A percentile compares a stretch with the other conserved stretches of the same genome.
Evolutionary conservation across 2,113 vertebrate genomes (phyloP).

Genomic region (Cervus canadensis): DNA sequence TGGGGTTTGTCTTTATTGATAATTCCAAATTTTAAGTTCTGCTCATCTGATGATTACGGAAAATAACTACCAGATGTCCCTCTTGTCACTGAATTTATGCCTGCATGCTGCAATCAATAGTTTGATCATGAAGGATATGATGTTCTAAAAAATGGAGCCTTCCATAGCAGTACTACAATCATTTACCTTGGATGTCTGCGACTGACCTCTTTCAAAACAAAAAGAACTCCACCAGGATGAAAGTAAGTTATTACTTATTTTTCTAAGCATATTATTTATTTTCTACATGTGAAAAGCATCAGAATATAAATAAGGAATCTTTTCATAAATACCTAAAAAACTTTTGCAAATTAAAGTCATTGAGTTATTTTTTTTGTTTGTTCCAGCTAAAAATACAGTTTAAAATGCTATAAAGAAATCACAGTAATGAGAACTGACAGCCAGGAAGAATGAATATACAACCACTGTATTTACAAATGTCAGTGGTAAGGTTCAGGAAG

Average conservation of each 20-base stretch:
- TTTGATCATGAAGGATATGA: background rate
- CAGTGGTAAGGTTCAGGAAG: background rate
- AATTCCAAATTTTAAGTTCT: background rate
- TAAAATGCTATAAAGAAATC: background rate
- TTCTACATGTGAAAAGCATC: background rate
- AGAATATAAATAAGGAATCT: background rate
- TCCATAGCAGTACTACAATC: background rate
- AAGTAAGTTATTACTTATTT: background rate
- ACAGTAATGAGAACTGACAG: background rate
- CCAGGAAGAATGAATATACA: background rate
- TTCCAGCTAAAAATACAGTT: background rate
- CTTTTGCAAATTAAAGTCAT: background rate
- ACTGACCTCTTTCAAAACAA: background rate
- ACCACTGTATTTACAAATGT: background rate
- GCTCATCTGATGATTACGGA: background rate
- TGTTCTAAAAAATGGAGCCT: background rate
- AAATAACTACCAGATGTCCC: background rate
- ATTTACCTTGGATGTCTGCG: background rate
- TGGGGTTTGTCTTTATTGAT: background rate
- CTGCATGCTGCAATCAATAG: background rate
- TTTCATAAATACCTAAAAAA: background rate
- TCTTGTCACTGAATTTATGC: background rate
- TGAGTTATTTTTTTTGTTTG: background rate
- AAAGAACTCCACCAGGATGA: background rate
- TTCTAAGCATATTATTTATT: background rate